These are phyloP conservation scores for Trichopoda pennipes DNA, from an alignment of 2,888 invertebrate genomes.

Conservation along the genomic window DNA sequence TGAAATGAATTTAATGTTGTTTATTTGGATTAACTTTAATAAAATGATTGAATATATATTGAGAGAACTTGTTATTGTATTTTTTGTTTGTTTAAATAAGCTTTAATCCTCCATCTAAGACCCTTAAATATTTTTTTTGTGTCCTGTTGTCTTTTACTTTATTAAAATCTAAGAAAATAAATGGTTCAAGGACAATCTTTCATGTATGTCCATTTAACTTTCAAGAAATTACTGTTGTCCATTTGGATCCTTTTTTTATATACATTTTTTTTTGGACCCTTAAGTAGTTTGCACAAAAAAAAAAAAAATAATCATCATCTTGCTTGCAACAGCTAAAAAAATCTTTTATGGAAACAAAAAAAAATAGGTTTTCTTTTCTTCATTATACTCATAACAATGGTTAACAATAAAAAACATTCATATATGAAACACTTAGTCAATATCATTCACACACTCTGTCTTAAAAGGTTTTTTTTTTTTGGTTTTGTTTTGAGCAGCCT, in stretches of 20 bases:
- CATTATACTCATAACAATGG: slow-evolving; percentile 9
- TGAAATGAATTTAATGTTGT: neutral
- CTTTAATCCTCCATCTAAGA: neutral
- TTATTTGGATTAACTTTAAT: neutral
- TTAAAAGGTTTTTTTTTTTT: slow-evolving; percentile 22
- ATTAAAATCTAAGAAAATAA: neutral
- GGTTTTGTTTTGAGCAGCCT: neutral
- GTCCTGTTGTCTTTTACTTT: neutral
- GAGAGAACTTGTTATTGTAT: neutral
- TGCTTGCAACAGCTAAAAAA: neutral
- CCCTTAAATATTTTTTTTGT: neutral
- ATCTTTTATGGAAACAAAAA: neutral
- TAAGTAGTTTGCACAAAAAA: slow-evolving; percentile 29
- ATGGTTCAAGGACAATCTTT: neutral
- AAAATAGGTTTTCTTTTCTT: neutral
- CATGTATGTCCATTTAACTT: slow-evolving; percentile 19
- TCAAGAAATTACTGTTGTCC: slow-evolving; percentile 6
- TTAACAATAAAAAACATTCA: slow-evolving; percentile 41
- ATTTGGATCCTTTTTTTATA: slow-evolving; percentile 13
- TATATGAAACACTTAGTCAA: slow-evolving; percentile 16
- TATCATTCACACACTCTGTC: slow-evolving; percentile 20
- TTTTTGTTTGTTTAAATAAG: neutral
- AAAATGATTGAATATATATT: neutral
- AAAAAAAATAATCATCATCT: neutral
- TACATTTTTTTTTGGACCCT: slow-evolving; percentile 24